These are phyloP conservation scores for Excalfactoria chinensis DNA, from an alignment of 2,113 vertebrate genomes.

Conservation along the genomic window DNA sequence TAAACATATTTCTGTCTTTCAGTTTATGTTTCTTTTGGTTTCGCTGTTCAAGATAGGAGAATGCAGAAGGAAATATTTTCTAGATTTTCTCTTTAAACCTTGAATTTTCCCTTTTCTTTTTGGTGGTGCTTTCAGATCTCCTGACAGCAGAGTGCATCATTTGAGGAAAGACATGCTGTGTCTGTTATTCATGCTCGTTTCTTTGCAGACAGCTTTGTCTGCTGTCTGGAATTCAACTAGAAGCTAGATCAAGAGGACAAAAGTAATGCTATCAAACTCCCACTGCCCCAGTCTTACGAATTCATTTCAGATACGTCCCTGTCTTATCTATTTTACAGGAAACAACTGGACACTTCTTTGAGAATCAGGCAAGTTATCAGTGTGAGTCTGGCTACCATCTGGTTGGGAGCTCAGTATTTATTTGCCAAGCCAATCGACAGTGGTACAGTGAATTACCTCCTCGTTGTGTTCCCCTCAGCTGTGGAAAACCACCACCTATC, in stretches of 20 bases:
- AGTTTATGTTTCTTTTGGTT: background rate
- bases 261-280: background rate
- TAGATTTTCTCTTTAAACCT: background rate
- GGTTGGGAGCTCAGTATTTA: constrained; percentile 81
- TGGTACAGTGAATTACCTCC: constrained; percentile 89
- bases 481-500: constrained; percentile 86
- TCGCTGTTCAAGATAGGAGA: background rate
- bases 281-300: background rate
- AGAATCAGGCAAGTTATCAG: constrained; percentile 84
- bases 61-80: background rate
- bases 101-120: background rate
- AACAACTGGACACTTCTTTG: constrained; percentile 83
- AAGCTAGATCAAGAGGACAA: background rate
- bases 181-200: background rate
- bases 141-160: background rate
- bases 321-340: constrained; percentile 72
- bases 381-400: constrained; percentile 89
- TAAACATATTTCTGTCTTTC: background rate
- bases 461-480: constrained; percentile 87
- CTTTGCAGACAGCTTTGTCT: background rate
- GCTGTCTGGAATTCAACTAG: background rate
- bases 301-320: background rate
- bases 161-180: background rate
- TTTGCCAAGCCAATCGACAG: constrained; percentile 93
- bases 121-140: background rate